Evolutionary conservation across 1,140 invertebrate genomes (phyloP).

Genomic region (Rhagoletis pomonella): DNA sequence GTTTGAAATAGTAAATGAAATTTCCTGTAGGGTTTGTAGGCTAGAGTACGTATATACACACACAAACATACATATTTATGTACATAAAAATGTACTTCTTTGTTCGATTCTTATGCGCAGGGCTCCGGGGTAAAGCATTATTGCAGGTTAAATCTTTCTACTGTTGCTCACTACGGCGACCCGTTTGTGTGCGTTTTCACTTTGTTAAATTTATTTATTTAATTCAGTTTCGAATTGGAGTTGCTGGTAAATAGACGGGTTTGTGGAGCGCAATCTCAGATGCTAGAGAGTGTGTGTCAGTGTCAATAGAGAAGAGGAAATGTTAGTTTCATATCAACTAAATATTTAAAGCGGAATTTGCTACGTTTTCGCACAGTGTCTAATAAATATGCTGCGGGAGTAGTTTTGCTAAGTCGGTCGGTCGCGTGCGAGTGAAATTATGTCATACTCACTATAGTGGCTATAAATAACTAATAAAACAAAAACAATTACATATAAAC

Average conservation of each 20-base stretch:
- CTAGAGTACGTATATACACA: background rate
- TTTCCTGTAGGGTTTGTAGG: background rate
- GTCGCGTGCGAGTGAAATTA: slow-evolving; percentile 32
- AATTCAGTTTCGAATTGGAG: slow-evolving; percentile 31
- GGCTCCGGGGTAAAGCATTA: slow-evolving; percentile 7
- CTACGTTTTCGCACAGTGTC: background rate
- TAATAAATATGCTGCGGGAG: background rate
- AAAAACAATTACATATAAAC: slow-evolving; percentile 3
- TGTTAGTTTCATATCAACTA: background rate
- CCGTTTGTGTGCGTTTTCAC: background rate
- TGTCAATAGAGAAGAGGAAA: background rate
- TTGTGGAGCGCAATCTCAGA: background rate
- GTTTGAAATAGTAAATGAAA: no score
- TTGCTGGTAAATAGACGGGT: slow-evolving; percentile 13
- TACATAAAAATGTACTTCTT: background rate
- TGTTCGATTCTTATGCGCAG: slow-evolving; percentile 18
- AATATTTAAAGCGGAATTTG: no score
- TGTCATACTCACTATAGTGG: background rate
- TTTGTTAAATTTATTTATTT: slow-evolving; percentile 52
- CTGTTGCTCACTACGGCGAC: background rate
- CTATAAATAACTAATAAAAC: slow-evolving; percentile 12
- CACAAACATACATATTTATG: background rate
- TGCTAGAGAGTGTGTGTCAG: background rate
- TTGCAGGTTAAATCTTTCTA: background rate
- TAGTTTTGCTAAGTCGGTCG: background rate